Base-by-base conservation (phyloP, 2,113 vertebrate species). In the Bambusicola thoracicus region DNA sequence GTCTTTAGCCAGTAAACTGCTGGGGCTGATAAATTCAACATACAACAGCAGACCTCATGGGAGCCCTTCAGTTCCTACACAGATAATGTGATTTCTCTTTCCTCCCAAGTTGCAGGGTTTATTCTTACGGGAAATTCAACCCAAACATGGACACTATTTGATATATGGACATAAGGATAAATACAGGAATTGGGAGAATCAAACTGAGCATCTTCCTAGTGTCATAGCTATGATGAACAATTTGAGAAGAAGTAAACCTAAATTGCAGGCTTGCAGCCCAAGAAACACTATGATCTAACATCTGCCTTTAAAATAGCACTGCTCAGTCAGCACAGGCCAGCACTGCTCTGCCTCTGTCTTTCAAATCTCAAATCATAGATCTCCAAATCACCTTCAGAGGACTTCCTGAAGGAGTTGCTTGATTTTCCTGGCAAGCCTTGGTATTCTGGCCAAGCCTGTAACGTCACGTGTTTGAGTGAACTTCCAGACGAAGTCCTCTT, bases 191-290 rank as follows among this genome's bases (percentile, higher is more conserved):
- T 67, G 41, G 41, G 65, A 24, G 30, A 46, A 55, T 83, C 59
- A 41, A 4, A 67, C 72, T 38, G 38, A 10, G 7, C 43, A 3
- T 89, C 49, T 62, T 70, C 41, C 30, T 58, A 22, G 51, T 34
- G 8, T 68, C 59, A 16, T 20, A 73, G 41, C 46, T 72, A 1
- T 17, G 29, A 41, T 63, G 73, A 90, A 49, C 61, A 61, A 2
- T 56, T 25, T 72, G 66, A 48, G 36, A 85, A 67, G 66, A 81
- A 74, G 63, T 53, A 68, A 94, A 83, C 61, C 73, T 81, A 44
- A 84, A 91, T 65, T 79, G 55, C 27, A 91, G 74, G 32, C 78
- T 68, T 51, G 20, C 40, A 79, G 43, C 6, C 13, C 56, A 46
- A 81, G 41, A 74, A 78, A 43, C 27, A 5, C 22, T 34, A 0